These are phyloP conservation scores for Ictalurus punctatus DNA, from an alignment of 2,113 vertebrate species.

Conservation along the genomic window DNA sequence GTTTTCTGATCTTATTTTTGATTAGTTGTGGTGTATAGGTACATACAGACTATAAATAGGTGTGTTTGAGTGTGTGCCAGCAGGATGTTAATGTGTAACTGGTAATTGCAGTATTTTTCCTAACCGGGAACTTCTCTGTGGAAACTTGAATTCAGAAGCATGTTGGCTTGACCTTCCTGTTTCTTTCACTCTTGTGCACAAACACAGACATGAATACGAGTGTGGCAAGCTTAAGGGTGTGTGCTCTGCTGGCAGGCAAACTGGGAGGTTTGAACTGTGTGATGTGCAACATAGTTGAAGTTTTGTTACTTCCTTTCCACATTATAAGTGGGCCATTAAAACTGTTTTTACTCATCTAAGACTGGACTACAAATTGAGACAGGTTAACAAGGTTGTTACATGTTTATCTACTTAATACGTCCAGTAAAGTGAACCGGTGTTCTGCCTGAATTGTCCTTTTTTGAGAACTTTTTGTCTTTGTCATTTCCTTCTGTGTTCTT, in stretches of 20 bases:
- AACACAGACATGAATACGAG: constrained; percentile 1
- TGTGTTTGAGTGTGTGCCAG: constrained; percentile 36
- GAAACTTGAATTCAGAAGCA: constrained; percentile 36
- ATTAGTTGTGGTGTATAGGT: not conserved
- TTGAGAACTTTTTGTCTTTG: not conserved
- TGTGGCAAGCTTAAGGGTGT: constrained; percentile 20
- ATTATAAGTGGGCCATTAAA: not conserved
- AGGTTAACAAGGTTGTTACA: not conserved
- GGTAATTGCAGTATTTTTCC: constrained; percentile 55
- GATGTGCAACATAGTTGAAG: not conserved
- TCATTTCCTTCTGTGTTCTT: not conserved
- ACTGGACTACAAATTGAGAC: not conserved
- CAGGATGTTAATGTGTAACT: constrained; percentile 58
- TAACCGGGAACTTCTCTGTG: constrained; percentile 57
- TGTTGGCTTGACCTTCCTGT: constrained; percentile 49
- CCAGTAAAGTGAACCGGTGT: not conserved
- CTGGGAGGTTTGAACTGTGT: constrained; percentile 19
- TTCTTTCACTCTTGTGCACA: constrained; percentile 41
- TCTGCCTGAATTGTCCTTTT: not conserved
- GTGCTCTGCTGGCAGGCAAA: constrained; percentile 17
- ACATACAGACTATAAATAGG: constrained; percentile 14
- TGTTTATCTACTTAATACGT: not conserved
- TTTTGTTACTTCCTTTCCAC: not conserved
- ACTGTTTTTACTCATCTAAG: not conserved
- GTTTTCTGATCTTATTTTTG: not conserved